Evolutionary conservation across 2,113 vertebrate species (phyloP).

Genomic region (Xenopus tropicalis): DNA sequence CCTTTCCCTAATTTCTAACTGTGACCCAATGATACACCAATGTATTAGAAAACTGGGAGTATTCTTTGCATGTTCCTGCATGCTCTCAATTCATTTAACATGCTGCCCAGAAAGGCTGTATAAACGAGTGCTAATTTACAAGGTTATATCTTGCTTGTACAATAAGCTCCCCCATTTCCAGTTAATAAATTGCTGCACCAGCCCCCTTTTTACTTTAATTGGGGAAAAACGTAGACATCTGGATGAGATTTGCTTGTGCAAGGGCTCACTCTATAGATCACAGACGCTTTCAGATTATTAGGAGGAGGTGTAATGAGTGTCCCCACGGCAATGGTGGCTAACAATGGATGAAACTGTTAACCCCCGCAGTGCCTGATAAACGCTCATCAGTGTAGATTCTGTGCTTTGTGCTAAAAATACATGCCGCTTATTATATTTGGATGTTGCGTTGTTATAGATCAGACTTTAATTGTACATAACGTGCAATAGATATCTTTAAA

Average conservation of each 20-base stretch:
- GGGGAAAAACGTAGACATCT: conserved; percentile 36
- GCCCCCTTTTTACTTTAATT: conserved; percentile 37
- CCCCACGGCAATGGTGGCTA: conserved; percentile 36
- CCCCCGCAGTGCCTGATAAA: neutral
- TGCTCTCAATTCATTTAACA: too few species aligned
- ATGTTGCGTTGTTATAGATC: too few species aligned
- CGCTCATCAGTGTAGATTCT: too few species aligned
- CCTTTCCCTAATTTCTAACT: too few species aligned
- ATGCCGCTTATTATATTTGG: too few species aligned
- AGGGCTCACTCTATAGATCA: conserved; percentile 44
- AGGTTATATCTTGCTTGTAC: conserved; percentile 22
- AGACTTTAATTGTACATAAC: too few species aligned
- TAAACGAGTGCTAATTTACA: conserved; percentile 20
- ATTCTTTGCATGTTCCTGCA: too few species aligned
- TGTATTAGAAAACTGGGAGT: too few species aligned
- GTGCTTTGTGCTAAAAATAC: too few species aligned
- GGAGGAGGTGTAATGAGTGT: conserved; percentile 34
- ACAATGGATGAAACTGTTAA: conserved; percentile 31
- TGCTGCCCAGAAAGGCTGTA: neutral
- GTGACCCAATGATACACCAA: too few species aligned
- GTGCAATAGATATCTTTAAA: too few species aligned
- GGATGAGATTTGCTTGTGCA: conserved; percentile 37
- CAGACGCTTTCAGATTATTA: conserved; percentile 37
- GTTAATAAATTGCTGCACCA: conserved; percentile 39
- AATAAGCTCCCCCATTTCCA: conserved; percentile 33